Evolutionary conservation across 2,797 vertebrate species (phyloP), one percentile per base, ranked within the genome.

Genomic region (Alauda arvensis): DNA sequence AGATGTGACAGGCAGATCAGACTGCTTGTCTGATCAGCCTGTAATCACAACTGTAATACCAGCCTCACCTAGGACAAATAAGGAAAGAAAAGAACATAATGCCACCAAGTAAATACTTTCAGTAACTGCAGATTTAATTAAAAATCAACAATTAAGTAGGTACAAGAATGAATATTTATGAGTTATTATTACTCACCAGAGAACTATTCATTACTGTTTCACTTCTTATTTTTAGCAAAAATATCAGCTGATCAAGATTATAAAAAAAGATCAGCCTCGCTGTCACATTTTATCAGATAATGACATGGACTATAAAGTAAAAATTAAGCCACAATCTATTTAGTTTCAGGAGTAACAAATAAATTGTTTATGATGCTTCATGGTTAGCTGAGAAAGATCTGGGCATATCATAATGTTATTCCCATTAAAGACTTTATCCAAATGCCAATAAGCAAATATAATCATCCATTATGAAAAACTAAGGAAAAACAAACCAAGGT

Each of bases 211-310:
- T 60, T 77, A 51, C 18, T 70, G 39, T 78, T 88, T 85, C 59
- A 67, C 60, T 87, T 81, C 33, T 70, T 85, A 81, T 74, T 93
- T 91, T 78, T 72, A 91, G 75, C 65, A 85, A 90, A 96, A 89
- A 62, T 80, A 92, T 77, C 93, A 94, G 53, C 59, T 90, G 89
- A 93, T 91, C 80, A 74, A 91, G 84, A 84, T 72, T 48, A 86
- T 57, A 84, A 89, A 91, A 86, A 84, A 34, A 1, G 4, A 90
- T 92, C 89, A 83, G 82, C 42, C 68, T 55, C 18, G 24, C 71
- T 79, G 72, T 91, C 89, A 89, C 57, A 46, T 85, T 93, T 94
- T 93, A 93, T 90, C 92, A 85, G 72, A 86, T 59, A 77, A 84
- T 93, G 72, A 79, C 72, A 93, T 42, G 74, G 79, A 80, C 76